A percentile compares a stretch with the other conserved stretches of the same genome.
These are phyloP conservation scores for Xestia rhomboidea DNA, from an alignment of 2,888 invertebrate species.

Conservation along the genomic window DNA sequence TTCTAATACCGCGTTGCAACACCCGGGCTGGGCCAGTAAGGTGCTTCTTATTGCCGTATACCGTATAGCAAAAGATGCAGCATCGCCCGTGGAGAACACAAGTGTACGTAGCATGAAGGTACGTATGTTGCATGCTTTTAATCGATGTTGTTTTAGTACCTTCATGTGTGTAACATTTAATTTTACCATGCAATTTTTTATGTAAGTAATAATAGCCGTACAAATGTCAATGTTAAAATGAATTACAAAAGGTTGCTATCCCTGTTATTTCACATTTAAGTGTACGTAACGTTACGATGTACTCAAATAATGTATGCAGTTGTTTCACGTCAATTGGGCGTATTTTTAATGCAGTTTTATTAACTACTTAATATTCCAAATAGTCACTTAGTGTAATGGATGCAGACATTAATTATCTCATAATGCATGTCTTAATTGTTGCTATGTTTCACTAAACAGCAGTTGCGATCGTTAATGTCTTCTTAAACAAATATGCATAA, in stretches of 20 bases:
- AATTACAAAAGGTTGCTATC: slow-evolving; percentile 78
- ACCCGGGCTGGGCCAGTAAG: slow-evolving; percentile 73
- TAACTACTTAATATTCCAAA: slow-evolving; percentile 13
- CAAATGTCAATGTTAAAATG: slow-evolving; percentile 86
- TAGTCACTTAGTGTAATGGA: slow-evolving; percentile 23
- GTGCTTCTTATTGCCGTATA: slow-evolving; percentile 74
- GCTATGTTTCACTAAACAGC: slow-evolving; percentile 27
- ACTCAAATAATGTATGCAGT: background rate
- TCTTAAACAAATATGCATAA: slow-evolving; percentile 29
- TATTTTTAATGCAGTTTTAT: slow-evolving; percentile 25
- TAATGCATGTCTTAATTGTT: slow-evolving; percentile 28
- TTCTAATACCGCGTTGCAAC: slow-evolving; percentile 87
- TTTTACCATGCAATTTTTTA: slow-evolving; percentile 78
- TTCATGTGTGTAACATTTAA: slow-evolving; percentile 74
- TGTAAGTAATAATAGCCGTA: slow-evolving; percentile 75
- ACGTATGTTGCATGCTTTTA: slow-evolving; percentile 52
- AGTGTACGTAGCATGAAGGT: slow-evolving; percentile 63
- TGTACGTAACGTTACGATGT: slow-evolving; percentile 26
- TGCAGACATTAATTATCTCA: slow-evolving; percentile 16
- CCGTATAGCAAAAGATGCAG: slow-evolving; percentile 73
- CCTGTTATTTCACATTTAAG: slow-evolving; percentile 58
- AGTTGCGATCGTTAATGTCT: slow-evolving; percentile 22
- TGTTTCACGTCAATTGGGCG: background rate
- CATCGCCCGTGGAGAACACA: slow-evolving; percentile 68
- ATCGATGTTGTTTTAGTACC: slow-evolving; percentile 59